phyloP scores from a whole-genome alignment of 2,888 invertebrate genomes.

The Silvanus unidentatus region DNA sequence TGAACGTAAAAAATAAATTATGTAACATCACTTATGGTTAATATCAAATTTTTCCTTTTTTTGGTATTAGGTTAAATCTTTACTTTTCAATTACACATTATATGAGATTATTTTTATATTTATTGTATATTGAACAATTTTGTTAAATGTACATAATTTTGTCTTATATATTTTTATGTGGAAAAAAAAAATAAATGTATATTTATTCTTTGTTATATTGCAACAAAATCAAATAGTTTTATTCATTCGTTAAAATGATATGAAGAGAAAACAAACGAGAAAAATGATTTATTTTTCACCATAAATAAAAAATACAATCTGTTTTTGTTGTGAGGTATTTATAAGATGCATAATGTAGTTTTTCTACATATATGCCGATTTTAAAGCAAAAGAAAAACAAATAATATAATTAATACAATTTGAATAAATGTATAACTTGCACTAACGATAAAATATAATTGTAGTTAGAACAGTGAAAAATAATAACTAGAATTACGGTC shows the following conservation, averaged over 20 bases:
- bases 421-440: no score
- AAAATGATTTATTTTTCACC: conserved; percentile 5
- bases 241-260: conserved; percentile 8
- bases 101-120: conserved; percentile 21
- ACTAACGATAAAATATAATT: no score
- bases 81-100: conserved; percentile 5
- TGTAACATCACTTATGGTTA: no score
- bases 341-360: no score
- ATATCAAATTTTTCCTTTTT: no score
- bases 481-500: no score
- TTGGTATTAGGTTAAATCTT: not conserved
- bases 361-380: no score
- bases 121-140: conserved; percentile 26
- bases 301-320: conserved; percentile 8
- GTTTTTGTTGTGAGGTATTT: no score
- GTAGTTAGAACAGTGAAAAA: no score
- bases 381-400: no score
- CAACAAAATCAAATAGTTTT: not conserved
- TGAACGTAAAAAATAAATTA: no score
- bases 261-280: conserved; percentile 4
- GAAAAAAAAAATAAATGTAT: conserved; percentile 29
- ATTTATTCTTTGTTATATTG: conserved; percentile 30
- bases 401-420: no score
- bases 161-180: conserved; percentile 20
- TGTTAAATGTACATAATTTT: conserved; percentile 30